Conservation (phyloP, 2,888 invertebrate genomes). For the Drosophila limbata region DNA sequence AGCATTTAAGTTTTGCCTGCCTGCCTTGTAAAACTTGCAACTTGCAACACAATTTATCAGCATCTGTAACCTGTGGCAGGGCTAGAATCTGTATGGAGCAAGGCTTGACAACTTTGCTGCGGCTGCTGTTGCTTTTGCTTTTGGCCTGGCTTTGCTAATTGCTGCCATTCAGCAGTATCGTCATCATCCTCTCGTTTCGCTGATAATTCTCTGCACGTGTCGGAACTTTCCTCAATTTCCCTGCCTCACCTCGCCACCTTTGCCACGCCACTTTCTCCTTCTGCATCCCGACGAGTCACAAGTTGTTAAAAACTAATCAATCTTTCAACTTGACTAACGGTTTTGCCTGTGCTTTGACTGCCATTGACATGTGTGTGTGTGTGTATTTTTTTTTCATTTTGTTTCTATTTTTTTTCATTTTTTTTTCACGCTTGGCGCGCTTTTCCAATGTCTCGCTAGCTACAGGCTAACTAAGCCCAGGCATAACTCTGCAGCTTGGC, state of each 20-base stretch:
- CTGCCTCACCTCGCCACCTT: constrained; percentile 7
- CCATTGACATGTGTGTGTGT: constrained; percentile 51
- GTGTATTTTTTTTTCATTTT: constrained; percentile 28
- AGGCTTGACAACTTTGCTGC: constrained; percentile 17
- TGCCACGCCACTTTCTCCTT: constrained; percentile 5
- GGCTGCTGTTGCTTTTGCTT: constrained; percentile 1
- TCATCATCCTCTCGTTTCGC: constrained; percentile 45
- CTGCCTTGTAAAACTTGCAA: neutral
- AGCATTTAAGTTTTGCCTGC: constrained; percentile 29
- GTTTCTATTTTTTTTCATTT: constrained; percentile 23
- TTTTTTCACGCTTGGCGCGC: constrained; percentile 65
- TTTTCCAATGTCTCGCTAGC: constrained; percentile 63
- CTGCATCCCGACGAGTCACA: constrained; percentile 59
- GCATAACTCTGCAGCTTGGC: constrained; percentile 56
- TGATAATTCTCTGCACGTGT: constrained; percentile 73
- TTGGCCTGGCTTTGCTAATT: constrained; percentile 59
- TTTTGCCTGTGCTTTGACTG: constrained; percentile 67
- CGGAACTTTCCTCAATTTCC: constrained; percentile 36
- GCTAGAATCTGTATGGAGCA: neutral
- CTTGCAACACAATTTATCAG: constrained; percentile 28
- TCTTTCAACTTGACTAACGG: constrained; percentile 81
- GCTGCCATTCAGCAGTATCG: constrained; percentile 61
- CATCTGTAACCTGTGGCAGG: constrained; percentile 13
- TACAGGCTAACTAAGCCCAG: constrained; percentile 47
- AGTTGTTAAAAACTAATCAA: constrained; percentile 82